Base-by-base conservation (phyloP, 1,140 invertebrate species). In the Helicoverpa armigera region DNA sequence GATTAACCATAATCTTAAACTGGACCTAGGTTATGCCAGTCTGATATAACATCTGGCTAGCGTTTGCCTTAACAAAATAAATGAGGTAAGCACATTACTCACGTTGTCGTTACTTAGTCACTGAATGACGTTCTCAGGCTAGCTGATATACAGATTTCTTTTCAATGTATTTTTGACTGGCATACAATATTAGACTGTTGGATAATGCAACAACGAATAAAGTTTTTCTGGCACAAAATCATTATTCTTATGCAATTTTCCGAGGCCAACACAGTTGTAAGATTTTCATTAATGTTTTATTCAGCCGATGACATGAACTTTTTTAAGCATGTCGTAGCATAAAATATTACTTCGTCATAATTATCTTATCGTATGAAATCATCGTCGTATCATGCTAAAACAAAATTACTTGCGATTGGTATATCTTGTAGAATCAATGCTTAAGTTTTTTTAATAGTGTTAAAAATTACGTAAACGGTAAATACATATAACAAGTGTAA, bases 61-160 rank as follows among this genome's bases (percentile, higher is more conserved):
- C 48, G 80, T 65, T 51, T 18, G 18, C 65, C 51, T 50, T 69
- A 35, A 29, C 43, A 74, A 79, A 67, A 54, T 56, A 88, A 86
- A 82, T 83, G 58, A 81, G 75, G 80, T 81, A 81, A 81, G 51
- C 80, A 48, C 14, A 54, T 81, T 81, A 81, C 53, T 81, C 80
- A 81, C 73, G 29, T 5, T 23, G 13, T 65, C 23, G 48, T 81
- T 77, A 80, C 43, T 80, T 73, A 81, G 31, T 51, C 16, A 23
- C 13, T 56, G 23, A 43, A n/a, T 16, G 16, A 67, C 35, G 50
- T n/a, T 35, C 13, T 16, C 4, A n/a, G 29, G 3, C 3, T 43
- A 43, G n/a, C 29, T 74, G 43, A n/a, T n/a, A 35, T 3, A 43
- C 14, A 29, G 4, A 35, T 63, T 63, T 43, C 35, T 43, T 43